Base-by-base conservation (phyloP, 1,140 invertebrate species). In the Aphaenogaster rudis region DNA sequence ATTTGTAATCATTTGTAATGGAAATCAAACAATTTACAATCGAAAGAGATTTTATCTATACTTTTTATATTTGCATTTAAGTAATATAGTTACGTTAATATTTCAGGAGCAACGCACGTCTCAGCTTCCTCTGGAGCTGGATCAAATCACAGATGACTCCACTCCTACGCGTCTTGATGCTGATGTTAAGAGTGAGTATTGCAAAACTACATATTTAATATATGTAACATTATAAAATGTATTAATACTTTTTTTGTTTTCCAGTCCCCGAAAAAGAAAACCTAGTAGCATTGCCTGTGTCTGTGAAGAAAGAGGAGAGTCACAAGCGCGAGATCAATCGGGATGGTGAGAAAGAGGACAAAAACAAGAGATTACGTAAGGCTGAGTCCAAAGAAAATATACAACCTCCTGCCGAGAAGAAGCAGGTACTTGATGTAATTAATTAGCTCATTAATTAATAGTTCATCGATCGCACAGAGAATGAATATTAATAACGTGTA, bases 71-170 rank as follows among this genome's bases (percentile, higher is more conserved):
- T 72, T 0, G 5, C 17, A 11, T 54, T 9, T 39, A 76, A 76
- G 1, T 45, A 3, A 28, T 28, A 28, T 1, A 28, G 28, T 28
- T 45, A 57, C 3, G 0, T 86, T 78, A 57, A 61, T 33, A 77
- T 95, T 94, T 74, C 95, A 98, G 98, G 98, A 98, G 96, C 97
- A 97, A 96, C 97, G 97, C 96, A 97, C 97, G 93, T 98, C 97
- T 93, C 97, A 98, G 95, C 96, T 98, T 96, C 97, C 97, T 93
- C 97, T 98, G 97, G 97, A 98, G 96, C 96, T 98, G 96, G 98
- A 98, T 93, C 95, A 95, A 95, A 95, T 95, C 93, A 96, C 95
- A 97, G 98, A 98, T 98, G 98, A 98, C 96, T 97, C 97, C 94
- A 96, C 97, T 94, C 98, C 97, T 91, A 96, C 98, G 93, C 96